Conservation (phyloP, 2,113 vertebrate species). For the Sinosuthora webbiana region DNA sequence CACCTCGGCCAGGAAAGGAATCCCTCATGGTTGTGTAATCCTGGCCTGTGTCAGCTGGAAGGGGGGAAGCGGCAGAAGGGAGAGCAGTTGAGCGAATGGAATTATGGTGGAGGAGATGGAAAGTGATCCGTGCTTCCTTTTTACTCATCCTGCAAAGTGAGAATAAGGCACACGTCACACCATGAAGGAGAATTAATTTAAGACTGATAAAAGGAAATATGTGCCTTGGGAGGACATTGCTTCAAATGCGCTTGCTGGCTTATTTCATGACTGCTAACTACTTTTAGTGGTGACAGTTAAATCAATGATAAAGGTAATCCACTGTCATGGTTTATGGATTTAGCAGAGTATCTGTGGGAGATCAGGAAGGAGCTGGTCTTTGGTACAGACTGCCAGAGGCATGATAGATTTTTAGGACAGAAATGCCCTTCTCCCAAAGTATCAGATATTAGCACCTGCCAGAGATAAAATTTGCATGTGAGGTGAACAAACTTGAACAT, state of each 20-base stretch:
- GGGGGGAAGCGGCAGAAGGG: background rate
- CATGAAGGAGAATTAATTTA: slow-evolving; percentile 53
- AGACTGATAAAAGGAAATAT: slow-evolving; percentile 43
- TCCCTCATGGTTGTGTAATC: background rate
- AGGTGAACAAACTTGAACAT: background rate
- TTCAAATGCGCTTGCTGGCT: background rate
- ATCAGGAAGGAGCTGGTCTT: slow-evolving; percentile 21
- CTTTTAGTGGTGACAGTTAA: slow-evolving; percentile 56
- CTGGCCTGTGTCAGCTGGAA: background rate
- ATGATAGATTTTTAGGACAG: background rate
- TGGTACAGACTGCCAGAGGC: background rate
- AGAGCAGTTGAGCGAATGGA: background rate
- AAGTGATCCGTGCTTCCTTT: slow-evolving; percentile 12
- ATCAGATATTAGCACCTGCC: background rate
- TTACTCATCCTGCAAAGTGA: slow-evolving; percentile 5
- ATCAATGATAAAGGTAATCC: slow-evolving; percentile 63
- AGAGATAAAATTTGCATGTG: background rate
- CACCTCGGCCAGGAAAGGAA: background rate
- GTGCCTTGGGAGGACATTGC: background rate
- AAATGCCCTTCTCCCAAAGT: background rate
- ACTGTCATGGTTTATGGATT: slow-evolving; percentile 53
- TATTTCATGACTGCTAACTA: slow-evolving; percentile 57
- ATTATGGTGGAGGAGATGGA: background rate
- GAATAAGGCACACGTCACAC: slow-evolving; percentile 1
- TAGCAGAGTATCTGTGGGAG: slow-evolving; percentile 5